Evolutionary conservation across 2,888 invertebrate species (phyloP), one percentile per base, ranked within the genome.

Genomic region (Lepidochrysops patricia): DNA sequence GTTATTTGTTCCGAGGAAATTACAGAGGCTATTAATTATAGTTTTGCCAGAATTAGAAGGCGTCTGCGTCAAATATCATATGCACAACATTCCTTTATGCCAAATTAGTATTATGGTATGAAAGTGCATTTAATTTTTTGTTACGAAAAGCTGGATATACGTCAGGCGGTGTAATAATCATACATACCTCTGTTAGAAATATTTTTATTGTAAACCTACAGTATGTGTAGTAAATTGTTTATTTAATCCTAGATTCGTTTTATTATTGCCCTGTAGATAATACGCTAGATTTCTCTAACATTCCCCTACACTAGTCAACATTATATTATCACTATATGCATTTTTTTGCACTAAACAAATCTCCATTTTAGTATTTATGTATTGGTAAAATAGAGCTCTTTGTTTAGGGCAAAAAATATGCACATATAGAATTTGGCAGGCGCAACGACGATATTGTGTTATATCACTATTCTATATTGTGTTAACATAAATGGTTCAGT

Each of bases 211-310:
- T 89, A 80, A 85, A 86, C 87, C 88, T 88, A 89, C 88, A 85
- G 84, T 82, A 84, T 79, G 86, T 87, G 88, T 89, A 89, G 88
- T 89, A 89, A 89, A 89, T 85, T 89, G 88, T 89, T 89, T 88
- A 88, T 88, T 88, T 88, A 87, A 88, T 86, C 83, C 80, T 69
- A 70, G 68, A 62, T 70, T 71, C 69, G 77, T 80, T 86, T 86
- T 72, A 71, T 71, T 80, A 70, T 34, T 57, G 61, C 60, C 60
- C 27, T 58, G 3, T 9, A 13, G 7, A 13, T 37, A 4, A 12
- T 52, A 52, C 25, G 7, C 29, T 61, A 54, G 60, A 58, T 7
- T 29, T 64, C 59, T 63, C 61, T 56, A 50, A 57, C 26, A 54
- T n/a, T 29, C n/a, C n/a, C n/a, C n/a, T n/a, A n/a, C n/a, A n/a